A percentile compares a stretch with the other conserved stretches of the same genome.
These are phyloP conservation scores for Sebastolobus alascanus DNA, from an alignment of 2,797 vertebrate genomes.

Conservation along the genomic window DNA sequence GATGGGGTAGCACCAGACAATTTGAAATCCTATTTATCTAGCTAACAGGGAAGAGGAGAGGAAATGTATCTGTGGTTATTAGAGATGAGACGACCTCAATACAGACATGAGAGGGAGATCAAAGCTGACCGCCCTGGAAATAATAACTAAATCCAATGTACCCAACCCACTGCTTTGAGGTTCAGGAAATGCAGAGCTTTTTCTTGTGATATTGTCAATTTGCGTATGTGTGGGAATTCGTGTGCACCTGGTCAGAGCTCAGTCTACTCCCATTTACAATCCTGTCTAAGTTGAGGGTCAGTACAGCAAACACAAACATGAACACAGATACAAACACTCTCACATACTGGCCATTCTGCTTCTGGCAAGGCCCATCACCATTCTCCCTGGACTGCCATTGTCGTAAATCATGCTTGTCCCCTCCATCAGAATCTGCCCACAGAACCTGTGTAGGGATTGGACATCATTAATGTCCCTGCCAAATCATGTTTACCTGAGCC, in stretches of 20 bases:
- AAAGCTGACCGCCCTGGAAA: slow-evolving; percentile 75
- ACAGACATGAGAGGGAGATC: slow-evolving; percentile 75
- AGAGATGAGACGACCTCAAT: slow-evolving; percentile 73
- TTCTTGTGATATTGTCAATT: slow-evolving; percentile 36
- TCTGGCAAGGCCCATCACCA: slow-evolving; percentile 66
- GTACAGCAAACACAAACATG: slow-evolving; percentile 62
- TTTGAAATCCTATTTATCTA: slow-evolving; percentile 82
- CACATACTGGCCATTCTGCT: slow-evolving; percentile 63
- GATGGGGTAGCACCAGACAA: slow-evolving; percentile 74
- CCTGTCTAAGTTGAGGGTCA: slow-evolving; percentile 62
- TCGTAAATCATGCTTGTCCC: slow-evolving; percentile 80
- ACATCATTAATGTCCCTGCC: slow-evolving; percentile 77
- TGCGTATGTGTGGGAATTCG: slow-evolving; percentile 2
- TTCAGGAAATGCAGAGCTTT: slow-evolving; percentile 52
- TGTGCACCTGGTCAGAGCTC: slow-evolving; percentile 44
- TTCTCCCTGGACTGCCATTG: slow-evolving; percentile 69
- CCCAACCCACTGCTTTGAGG: slow-evolving; percentile 60
- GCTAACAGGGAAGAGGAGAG: slow-evolving; percentile 70
- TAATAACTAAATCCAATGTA: slow-evolving; percentile 75
- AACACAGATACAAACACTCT: slow-evolving; percentile 61
- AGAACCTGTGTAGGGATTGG: slow-evolving; percentile 69
- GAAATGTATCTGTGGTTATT: slow-evolving; percentile 77
- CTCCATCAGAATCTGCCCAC: slow-evolving; percentile 72
- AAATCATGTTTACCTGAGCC: slow-evolving; percentile 77
- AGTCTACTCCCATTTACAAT: slow-evolving; percentile 55